Conservation (phyloP, 2,888 invertebrate species). For the Icerya purchasi region DNA sequence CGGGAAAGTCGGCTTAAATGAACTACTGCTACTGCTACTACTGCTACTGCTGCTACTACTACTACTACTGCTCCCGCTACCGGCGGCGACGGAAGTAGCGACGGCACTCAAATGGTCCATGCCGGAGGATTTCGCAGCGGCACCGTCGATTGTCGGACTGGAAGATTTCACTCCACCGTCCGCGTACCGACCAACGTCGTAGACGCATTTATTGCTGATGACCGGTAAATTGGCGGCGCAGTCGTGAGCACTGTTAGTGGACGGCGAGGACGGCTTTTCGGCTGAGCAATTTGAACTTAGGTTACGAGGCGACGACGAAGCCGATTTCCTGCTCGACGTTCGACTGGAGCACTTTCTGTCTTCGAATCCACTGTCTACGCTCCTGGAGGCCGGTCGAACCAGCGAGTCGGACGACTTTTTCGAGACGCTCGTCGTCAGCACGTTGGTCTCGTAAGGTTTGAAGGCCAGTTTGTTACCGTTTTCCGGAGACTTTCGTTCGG, state of each 20-base stretch:
- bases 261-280: conserved; percentile 34
- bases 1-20: conserved; percentile 37
- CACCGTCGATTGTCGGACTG: too few species aligned
- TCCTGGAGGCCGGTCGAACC: conserved; percentile 12
- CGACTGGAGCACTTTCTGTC: conserved; percentile 14
- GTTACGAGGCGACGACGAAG: conserved; percentile 32
- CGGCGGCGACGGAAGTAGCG: conserved; percentile 31
- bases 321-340: conserved; percentile 19
- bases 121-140: conserved; percentile 25
- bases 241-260: conserved; percentile 8
- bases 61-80: conserved; percentile 19
- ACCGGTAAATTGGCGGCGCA: background rate
- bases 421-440: conserved; percentile 26
- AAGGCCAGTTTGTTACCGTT: conserved; percentile 31
- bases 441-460: conserved; percentile 69
- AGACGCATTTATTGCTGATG: too few species aligned
- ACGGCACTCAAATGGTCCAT: conserved; percentile 25
- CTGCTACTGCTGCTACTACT: conserved; percentile 39
- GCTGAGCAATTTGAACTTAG: conserved; percentile 34
- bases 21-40: too few species aligned
- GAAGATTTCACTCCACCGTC: too few species aligned
- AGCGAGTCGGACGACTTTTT: conserved; percentile 1
- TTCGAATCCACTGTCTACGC: conserved; percentile 9
- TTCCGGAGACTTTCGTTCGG: conserved; percentile 32
- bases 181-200: too few species aligned